Evolutionary conservation across 2,888 invertebrate genomes (phyloP).

Genomic region (Palloptera scutellata): DNA sequence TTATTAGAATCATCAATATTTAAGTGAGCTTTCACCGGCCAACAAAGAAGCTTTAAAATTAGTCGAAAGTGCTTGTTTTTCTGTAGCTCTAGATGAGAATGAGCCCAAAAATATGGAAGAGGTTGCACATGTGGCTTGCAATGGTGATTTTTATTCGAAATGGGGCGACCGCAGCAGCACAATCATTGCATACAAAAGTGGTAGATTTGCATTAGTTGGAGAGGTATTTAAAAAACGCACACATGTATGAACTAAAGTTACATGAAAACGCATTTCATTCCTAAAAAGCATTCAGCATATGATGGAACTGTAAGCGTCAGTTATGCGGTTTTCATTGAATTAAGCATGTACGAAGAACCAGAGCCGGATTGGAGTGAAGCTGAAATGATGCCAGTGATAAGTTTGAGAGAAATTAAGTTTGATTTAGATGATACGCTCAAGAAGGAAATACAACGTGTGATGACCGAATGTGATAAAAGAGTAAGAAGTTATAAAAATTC

Average conservation of each 20-base stretch:
- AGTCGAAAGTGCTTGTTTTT: slow-evolving; percentile 63
- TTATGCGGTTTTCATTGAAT: slow-evolving; percentile 55
- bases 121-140: slow-evolving; percentile 59
- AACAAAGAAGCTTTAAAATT: slow-evolving; percentile 60
- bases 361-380: slow-evolving; percentile 60
- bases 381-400: slow-evolving; percentile 37
- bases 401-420: slow-evolving; percentile 65
- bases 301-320: slow-evolving; percentile 63
- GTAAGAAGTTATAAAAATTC: slow-evolving; percentile 46
- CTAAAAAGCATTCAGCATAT: slow-evolving; percentile 59
- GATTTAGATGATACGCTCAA: slow-evolving; percentile 63
- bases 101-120: slow-evolving; percentile 59
- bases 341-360: slow-evolving; percentile 56
- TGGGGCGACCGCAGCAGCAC: slow-evolving; percentile 71
- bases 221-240: slow-evolving; percentile 65
- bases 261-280: neutral
- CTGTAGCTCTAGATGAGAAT: slow-evolving; percentile 63
- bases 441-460: slow-evolving; percentile 63
- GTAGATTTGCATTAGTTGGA: slow-evolving; percentile 65
- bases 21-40: slow-evolving; percentile 58
- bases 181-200: slow-evolving; percentile 66
- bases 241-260: neutral
- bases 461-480: slow-evolving; percentile 54
- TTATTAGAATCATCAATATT: slow-evolving; percentile 61
- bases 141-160: slow-evolving; percentile 66